Percentiles rank a stretch among this genome's conserved stretches.
Conservation (phyloP, 2,113 vertebrate genomes). For the Trachemys scripta region DNA sequence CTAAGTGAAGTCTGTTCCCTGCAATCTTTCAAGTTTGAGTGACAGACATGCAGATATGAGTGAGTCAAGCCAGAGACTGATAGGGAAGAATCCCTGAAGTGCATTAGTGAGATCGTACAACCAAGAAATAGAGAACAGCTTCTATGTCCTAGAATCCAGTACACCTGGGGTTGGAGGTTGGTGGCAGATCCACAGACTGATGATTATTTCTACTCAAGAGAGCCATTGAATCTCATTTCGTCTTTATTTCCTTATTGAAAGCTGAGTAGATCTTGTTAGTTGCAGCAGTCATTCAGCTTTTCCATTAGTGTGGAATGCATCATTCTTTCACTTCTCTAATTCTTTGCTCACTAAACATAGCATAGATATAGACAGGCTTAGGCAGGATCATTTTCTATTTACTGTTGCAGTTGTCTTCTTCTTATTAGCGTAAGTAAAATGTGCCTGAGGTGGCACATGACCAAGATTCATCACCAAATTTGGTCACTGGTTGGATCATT, state of each 20-base stretch:
- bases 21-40: not conserved
- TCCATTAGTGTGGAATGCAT: slow-evolving; percentile 48
- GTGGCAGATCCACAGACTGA: not conserved
- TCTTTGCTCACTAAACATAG: slow-evolving; percentile 62
- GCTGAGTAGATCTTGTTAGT: slow-evolving; percentile 66
- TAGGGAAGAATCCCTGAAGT: not conserved
- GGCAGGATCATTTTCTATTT: slow-evolving; percentile 78
- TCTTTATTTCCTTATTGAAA: slow-evolving; percentile 31
- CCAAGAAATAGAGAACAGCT: not conserved
- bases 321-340: slow-evolving; percentile 60
- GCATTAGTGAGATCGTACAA: rapidly evolving
- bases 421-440: too few species aligned
- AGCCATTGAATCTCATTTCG: slow-evolving; percentile 27
- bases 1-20: too few species aligned
- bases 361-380: slow-evolving; percentile 74
- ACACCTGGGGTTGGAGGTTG: not conserved
- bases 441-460: too few species aligned
- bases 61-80: not conserved
- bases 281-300: slow-evolving; percentile 58
- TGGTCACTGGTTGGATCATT: too few species aligned
- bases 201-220: not conserved
- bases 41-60: rapidly evolving
- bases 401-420: slow-evolving; percentile 16
- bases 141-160: not conserved
- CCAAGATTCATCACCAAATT: too few species aligned